Conservation (phyloP, 2,797 vertebrate genomes). For the Choloepus didactylus region DNA sequence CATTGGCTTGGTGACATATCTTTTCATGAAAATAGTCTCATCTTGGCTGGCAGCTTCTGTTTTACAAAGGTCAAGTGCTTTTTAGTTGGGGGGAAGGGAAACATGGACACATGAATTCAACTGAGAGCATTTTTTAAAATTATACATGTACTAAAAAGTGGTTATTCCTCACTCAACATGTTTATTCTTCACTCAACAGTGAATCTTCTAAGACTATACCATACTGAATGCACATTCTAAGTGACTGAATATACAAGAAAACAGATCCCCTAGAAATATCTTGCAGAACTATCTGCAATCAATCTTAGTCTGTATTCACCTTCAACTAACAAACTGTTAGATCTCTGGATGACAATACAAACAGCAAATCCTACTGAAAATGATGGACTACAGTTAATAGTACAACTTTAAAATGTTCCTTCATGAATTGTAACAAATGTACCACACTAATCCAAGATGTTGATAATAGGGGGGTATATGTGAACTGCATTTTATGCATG, state of each 20-base stretch:
- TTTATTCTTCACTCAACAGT: neutral
- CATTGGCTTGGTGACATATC: constrained; percentile 27
- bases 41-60: neutral
- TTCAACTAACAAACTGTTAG: constrained; percentile 32
- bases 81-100: neutral
- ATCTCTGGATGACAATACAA: neutral
- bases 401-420: no score
- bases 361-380: no score
- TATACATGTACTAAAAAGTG: constrained; percentile 13
- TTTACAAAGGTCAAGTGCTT: constrained; percentile 45
- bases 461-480: no score
- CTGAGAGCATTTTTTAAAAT: neutral
- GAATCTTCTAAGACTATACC: neutral
- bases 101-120: neutral
- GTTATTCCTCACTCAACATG: neutral
- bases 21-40: constrained; percentile 42
- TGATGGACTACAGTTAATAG: no score
- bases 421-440: no score
- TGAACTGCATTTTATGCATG: no score
- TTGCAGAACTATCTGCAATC: neutral
- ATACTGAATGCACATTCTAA: neutral
- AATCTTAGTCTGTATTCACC: neutral
- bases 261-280: neutral
- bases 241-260: neutral
- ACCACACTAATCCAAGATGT: no score